Evolutionary conservation across 2,888 invertebrate species (phyloP), one percentile per base, ranked within the genome.

Genomic region (Dasysyrphus albostriatus): DNA sequence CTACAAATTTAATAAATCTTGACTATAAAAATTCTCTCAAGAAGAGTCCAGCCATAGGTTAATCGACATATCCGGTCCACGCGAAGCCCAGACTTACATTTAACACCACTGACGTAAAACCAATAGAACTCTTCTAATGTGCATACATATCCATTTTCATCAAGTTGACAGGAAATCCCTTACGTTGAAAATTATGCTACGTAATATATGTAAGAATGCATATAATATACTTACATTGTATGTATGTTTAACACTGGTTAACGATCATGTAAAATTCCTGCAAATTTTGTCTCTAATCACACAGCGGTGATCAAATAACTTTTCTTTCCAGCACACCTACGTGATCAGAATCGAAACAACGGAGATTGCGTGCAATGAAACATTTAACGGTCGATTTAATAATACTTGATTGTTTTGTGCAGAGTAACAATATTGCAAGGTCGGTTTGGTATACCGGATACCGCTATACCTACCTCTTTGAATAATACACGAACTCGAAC

Each of bases 151-250:
- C 61, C 56, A 70, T 70, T 72, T 44, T 3, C 19, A 51, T 72
- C 80, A 80, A 80, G 80, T 83, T 49, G 58, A 29, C 84, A 84
- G 80, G 80, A 84, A 84, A 80, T 79, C 63, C 70, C 63, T 24
- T 16, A 29, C 6, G 16, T 37, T 58, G 47, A 14, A 42, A 12
- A 24, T 32, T 34, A 16, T 59, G 1, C 44, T 37, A 32, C 42
- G 49, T 39, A 39, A 65, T 29, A 10, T 44, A 51, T 0, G 24
- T 54, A 16, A 10, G 3, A 42, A 54, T 37, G 16, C 49, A n/a
- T 24, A 3, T 24, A 24, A 3, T 5, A 32, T 3, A 32, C 5
- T 5, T 5, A 32, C 32, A 32, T 32, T 32, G 32, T 32, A 42
- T 34, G 42, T 47, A 10, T 56, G 63, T 73, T 54, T 16, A 67